These are phyloP conservation scores for Atrichornis clamosus DNA, from an alignment of 2,113 vertebrate species.

Conservation along the genomic window DNA sequence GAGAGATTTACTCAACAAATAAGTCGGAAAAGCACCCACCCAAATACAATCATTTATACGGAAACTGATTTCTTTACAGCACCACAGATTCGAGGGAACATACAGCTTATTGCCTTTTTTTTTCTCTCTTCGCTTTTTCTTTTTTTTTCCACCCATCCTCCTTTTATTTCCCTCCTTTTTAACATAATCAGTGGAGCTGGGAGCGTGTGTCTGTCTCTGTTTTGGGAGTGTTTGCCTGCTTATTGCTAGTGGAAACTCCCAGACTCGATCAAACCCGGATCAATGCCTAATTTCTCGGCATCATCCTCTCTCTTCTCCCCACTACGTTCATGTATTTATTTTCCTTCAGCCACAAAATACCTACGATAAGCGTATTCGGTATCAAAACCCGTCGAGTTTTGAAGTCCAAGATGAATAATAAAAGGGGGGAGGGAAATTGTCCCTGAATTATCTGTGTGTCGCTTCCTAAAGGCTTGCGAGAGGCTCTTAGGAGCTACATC, in stretches of 20 bases:
- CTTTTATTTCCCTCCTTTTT: background rate
- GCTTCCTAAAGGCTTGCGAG: background rate
- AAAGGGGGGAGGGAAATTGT: background rate
- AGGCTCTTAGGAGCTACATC: background rate
- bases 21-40: constrained; percentile 68
- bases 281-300: constrained; percentile 7
- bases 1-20: constrained; percentile 78
- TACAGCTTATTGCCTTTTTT: background rate
- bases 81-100: background rate
- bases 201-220: background rate
- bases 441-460: background rate
- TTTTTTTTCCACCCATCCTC: background rate
- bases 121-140: rapidly evolving
- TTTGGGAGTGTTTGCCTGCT: background rate
- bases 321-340: background rate
- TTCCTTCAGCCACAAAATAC: background rate
- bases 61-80: constrained; percentile 53
- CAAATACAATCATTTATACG: constrained; percentile 72
- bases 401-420: background rate
- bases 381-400: background rate
- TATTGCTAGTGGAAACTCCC: background rate
- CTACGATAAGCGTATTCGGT: background rate
- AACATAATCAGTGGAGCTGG: background rate
- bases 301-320: background rate
- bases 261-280: constrained; percentile 19